Evolutionary conservation across 2,888 invertebrate genomes (phyloP), one percentile per base, ranked within the genome.

Genomic region (Drosophila sordidula): DNA sequence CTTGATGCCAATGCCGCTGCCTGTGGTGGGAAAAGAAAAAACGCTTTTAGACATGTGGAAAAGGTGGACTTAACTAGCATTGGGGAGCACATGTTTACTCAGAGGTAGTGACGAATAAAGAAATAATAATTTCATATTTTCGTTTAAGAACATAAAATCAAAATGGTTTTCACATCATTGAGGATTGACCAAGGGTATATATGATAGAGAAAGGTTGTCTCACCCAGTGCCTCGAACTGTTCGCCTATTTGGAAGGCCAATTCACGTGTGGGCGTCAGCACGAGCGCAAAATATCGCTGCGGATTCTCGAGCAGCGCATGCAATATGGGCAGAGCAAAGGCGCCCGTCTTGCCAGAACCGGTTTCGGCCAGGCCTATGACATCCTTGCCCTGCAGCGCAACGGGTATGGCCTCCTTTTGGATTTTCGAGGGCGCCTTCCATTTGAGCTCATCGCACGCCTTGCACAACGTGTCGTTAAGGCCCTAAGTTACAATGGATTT

Each of bases 241-340:
- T 99, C 99, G 0, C 97, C 96, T 90, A 99, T 99, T 93, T 99
- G 99, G 91, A 98, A 98, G 3, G 99, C 99, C 87, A 99, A 93
- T 93, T 99, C 99, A 92, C 99, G 94, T 0, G 99, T 99, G 0
- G 99, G 99, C 14, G 99, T 99, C 52, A 99, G 92, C 75, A 99
- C 94, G 0, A 99, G 93, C 0, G 98, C 98, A 93, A 98, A 99
- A 90, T 98, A 96, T 91, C 98, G 94, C 91, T 99, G 99, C 0
- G 99, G 99, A 89, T 95, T 96, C 78, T 98, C 96, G 42, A 99
- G 92, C 14, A 99, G 93, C 0, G 96, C 94, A 90, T 99, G 99
- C 32, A 99, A 92, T 73, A 99, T 99, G 0, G 99, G 99, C 67
- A 99, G 91, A 0, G 98, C 98, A 93, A 99, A 99, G 0, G 99